A percentile compares a stretch with the other conserved stretches of the same genome.
Evolutionary conservation across 2,888 invertebrate genomes (phyloP).

Genomic region (Volucella inanis): DNA sequence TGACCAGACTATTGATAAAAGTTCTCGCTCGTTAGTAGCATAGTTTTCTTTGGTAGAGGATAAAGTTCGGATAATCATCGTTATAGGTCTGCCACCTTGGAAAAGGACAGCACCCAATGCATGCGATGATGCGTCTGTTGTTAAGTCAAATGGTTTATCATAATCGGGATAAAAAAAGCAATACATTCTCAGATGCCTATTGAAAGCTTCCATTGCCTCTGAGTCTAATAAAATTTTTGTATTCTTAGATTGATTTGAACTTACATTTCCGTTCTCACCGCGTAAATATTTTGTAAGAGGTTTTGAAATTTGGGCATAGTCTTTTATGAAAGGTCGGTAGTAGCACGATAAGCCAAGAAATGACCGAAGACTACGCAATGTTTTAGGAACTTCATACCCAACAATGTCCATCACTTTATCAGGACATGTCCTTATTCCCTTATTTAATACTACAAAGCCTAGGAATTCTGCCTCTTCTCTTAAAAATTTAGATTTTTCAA

Average conservation of each 20-base stretch:
- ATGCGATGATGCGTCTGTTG: slow-evolving; percentile 20
- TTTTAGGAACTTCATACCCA: not conserved
- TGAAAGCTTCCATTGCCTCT: too few species aligned
- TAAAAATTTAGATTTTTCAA: too few species aligned
- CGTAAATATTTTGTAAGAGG: not conserved
- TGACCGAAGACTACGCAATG: not conserved
- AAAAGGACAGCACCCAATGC: slow-evolving; percentile 44
- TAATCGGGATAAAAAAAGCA: slow-evolving; percentile 40
- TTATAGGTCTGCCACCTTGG: slow-evolving; percentile 40
- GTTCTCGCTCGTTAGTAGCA: slow-evolving; percentile 48
- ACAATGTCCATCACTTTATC: slow-evolving; percentile 1
- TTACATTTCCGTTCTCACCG: not conserved
- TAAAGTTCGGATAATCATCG: slow-evolving; percentile 48
- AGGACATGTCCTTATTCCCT: too few species aligned
- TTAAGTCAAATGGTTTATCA: not conserved
- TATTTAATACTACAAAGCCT: too few species aligned
- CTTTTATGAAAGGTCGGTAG: not conserved
- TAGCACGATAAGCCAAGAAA: not conserved
- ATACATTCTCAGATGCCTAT: not conserved
- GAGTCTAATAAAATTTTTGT: too few species aligned
- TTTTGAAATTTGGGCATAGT: not conserved
- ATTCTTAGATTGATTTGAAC: not conserved
- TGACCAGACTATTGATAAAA: slow-evolving; percentile 45
- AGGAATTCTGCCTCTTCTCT: too few species aligned
- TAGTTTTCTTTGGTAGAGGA: slow-evolving; percentile 37